A percentile compares a stretch with the other conserved stretches of the same genome.
These are phyloP conservation scores for Lepidurus packardi DNA, from an alignment of 1,140 invertebrate genomes.

Conservation along the genomic window DNA sequence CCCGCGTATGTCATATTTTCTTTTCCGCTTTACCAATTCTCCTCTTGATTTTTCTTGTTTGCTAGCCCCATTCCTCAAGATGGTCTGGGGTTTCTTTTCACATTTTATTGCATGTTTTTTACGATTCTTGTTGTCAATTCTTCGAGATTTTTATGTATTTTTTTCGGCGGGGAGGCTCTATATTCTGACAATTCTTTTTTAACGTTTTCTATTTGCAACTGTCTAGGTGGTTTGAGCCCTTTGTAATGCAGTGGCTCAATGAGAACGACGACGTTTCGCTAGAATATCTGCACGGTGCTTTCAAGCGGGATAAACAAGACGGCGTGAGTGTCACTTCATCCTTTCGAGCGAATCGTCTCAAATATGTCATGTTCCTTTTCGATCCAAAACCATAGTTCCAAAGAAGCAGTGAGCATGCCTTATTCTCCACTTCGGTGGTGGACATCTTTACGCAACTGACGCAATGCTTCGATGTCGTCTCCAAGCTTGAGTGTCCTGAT, in stretches of 20 bases:
- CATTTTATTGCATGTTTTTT: no score
- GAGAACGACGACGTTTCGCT: slow-evolving; percentile 99
- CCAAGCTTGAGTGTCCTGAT: slow-evolving; percentile 94
- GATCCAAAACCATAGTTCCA: slow-evolving; percentile 69
- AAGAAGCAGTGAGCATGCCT: slow-evolving; percentile 95
- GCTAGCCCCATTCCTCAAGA: no score
- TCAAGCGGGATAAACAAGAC: slow-evolving; percentile 97
- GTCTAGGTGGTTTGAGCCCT: slow-evolving; percentile 93
- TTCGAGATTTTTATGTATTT: background rate
- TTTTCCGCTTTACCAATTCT: slow-evolving; percentile 16
- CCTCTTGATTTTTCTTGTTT: no score
- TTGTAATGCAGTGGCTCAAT: slow-evolving; percentile 99
- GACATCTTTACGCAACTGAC: slow-evolving; percentile 99
- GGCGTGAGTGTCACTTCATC: slow-evolving; percentile 62
- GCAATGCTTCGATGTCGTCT: slow-evolving; percentile 99
- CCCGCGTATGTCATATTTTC: slow-evolving; percentile 61
- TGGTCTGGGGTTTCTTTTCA: no score
- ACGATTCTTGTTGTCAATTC: no score
- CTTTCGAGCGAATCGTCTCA: background rate
- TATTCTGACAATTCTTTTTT: background rate
- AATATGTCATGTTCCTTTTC: slow-evolving; percentile 24
- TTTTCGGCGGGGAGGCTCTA: background rate
- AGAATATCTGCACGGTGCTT: slow-evolving; percentile 97
- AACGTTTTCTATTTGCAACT: background rate
- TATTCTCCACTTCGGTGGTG: slow-evolving; percentile 99